Evolutionary conservation across 2,888 invertebrate genomes (phyloP).

Genomic region (Drosophila anomelani): DNA sequence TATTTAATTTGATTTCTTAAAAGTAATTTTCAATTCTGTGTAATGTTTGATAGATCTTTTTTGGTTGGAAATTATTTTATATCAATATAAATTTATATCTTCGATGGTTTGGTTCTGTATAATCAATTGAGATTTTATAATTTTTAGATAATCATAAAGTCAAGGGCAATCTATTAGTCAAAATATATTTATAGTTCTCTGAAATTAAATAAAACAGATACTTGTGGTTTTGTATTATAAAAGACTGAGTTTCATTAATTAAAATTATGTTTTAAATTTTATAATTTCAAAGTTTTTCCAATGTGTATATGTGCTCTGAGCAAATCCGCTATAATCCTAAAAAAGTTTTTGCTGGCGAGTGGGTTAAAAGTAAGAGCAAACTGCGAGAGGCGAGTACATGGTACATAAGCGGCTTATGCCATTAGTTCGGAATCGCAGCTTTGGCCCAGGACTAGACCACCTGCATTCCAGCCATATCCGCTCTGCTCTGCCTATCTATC

Average conservation of each 20-base stretch:
- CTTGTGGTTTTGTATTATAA: neutral
- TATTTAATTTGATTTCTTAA: neutral
- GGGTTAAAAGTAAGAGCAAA: slow-evolving; percentile 63
- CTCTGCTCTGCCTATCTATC: slow-evolving; percentile 15
- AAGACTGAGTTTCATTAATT: neutral
- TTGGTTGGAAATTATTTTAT: no score
- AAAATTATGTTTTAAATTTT: neutral
- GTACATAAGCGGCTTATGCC: slow-evolving; percentile 67
- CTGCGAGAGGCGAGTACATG: slow-evolving; percentile 48
- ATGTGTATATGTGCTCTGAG: slow-evolving; percentile 19
- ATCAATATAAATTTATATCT: neutral
- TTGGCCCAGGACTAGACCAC: slow-evolving; percentile 9
- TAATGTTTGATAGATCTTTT: no score
- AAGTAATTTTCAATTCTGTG: neutral
- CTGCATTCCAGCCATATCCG: slow-evolving; percentile 21
- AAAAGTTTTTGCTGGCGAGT: slow-evolving; percentile 57
- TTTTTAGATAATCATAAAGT: neutral
- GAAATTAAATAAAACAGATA: neutral
- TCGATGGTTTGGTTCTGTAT: neutral
- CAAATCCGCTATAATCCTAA: slow-evolving; percentile 62
- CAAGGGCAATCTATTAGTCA: neutral
- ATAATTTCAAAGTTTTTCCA: neutral
- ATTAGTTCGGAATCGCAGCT: slow-evolving; percentile 58
- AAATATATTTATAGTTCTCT: neutral
- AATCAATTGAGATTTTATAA: no score